phyloP scores from a whole-genome alignment of 2,797 vertebrate species.

The Menidia menidia region DNA sequence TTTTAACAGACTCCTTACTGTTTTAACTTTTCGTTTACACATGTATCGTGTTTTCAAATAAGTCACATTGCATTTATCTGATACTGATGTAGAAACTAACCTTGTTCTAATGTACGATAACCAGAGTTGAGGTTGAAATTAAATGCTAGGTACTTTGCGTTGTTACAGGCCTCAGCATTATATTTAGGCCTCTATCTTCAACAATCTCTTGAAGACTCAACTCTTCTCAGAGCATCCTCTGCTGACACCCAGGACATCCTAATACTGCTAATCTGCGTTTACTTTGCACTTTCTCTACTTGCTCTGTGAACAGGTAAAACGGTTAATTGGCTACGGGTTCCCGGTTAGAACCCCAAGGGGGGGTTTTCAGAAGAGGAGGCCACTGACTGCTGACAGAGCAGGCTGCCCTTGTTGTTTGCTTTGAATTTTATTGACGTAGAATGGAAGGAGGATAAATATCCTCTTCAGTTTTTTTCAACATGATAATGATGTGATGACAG shows the following conservation, averaged over 20 bases:
- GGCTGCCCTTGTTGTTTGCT: background rate
- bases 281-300: background rate
- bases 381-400: no score
- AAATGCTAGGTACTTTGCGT: background rate
- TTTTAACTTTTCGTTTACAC: background rate
- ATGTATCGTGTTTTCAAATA: background rate
- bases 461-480: slow-evolving; percentile 27
- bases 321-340: no score
- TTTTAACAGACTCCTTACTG: background rate
- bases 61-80: no score
- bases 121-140: background rate
- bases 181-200: background rate
- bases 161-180: background rate
- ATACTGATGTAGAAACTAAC: background rate
- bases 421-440: background rate
- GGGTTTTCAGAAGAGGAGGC: no score
- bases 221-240: background rate
- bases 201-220: background rate
- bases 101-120: background rate
- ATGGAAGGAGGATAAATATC: slow-evolving; percentile 28
- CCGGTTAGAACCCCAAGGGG: no score
- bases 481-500: slow-evolving; percentile 12
- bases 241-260: background rate
- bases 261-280: background rate
- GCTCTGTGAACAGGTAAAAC: background rate